Percentiles rank a stretch among this genome's conserved stretches.
phyloP scores from a whole-genome alignment of 2,797 vertebrate species.

The Chiropotes sagulatus region DNA sequence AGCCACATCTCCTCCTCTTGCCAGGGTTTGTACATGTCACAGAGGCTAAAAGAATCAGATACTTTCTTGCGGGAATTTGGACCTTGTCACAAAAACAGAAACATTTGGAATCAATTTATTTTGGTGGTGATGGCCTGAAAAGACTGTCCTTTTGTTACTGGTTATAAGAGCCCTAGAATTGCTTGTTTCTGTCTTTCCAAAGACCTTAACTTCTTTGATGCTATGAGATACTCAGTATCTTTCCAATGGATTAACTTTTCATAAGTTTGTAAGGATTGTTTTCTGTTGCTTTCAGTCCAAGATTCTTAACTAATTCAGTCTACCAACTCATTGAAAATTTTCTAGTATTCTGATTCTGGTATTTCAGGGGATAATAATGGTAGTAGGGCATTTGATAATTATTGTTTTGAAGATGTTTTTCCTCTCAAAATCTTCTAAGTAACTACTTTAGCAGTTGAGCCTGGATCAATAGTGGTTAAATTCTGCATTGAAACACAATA shows the following conservation, averaged over 20 bases:
- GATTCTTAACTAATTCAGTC: background rate
- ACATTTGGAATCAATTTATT: background rate
- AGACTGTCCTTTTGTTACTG: background rate
- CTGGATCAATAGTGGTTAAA: background rate
- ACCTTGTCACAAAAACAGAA: background rate
- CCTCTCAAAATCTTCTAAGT: background rate
- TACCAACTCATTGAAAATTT: background rate
- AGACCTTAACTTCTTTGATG: background rate
- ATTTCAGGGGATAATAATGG: background rate
- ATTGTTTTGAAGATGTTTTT: background rate
- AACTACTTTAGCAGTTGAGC: background rate
- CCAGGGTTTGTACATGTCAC: background rate
- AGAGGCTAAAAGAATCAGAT: background rate
- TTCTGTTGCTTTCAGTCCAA: background rate
- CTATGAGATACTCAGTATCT: background rate
- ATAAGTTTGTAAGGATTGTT: background rate
- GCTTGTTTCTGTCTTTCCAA: background rate
- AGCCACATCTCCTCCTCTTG: accelerated
- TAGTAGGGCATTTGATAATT: background rate
- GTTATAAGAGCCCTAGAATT: background rate
- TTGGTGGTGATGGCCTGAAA: background rate
- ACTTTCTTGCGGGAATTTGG: background rate
- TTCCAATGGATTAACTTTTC: background rate
- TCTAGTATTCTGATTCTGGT: background rate
- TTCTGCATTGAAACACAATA: background rate